Percentiles rank a stretch among this genome's conserved stretches.
Conservation (phyloP, 2,113 vertebrate genomes). For the Leucopsar rothschildi region DNA sequence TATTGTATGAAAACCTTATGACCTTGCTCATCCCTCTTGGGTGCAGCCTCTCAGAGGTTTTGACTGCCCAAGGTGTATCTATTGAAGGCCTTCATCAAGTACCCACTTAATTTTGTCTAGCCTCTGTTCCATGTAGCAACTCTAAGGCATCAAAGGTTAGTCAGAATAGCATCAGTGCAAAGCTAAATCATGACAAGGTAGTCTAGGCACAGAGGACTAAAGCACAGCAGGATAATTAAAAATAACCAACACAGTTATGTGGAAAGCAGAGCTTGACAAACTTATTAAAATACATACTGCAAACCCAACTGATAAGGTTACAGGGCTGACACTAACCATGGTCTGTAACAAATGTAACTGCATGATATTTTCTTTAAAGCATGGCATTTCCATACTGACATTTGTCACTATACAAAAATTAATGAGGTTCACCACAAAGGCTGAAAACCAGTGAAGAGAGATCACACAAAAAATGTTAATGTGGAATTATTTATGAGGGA, state of each 20-base stretch:
- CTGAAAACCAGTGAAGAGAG: not conserved
- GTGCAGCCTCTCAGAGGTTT: not conserved
- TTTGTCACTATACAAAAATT: not conserved
- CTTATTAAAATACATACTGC: not conserved
- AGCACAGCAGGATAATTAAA: not conserved
- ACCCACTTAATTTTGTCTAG: not conserved
- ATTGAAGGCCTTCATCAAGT: not conserved
- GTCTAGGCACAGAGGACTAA: not conserved
- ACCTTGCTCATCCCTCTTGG: too few species aligned
- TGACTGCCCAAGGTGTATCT: too few species aligned
- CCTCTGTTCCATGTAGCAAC: not conserved
- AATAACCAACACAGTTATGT: not conserved
- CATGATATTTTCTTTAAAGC: not conserved
- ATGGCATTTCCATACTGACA: not conserved
- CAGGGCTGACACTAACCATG: not conserved
- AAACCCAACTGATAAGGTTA: not conserved
- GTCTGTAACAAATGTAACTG: not conserved
- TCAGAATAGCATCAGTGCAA: not conserved
- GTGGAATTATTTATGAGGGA: not conserved
- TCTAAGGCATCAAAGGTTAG: not conserved
- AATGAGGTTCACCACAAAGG: not conserved
- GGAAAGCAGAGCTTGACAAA: not conserved
- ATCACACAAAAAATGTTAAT: not conserved
- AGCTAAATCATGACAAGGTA: not conserved
- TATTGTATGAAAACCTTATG: rapidly evolving